These are phyloP conservation scores for Manacus vitellinus DNA, from an alignment of 2,113 vertebrate genomes.

Conservation along the genomic window DNA sequence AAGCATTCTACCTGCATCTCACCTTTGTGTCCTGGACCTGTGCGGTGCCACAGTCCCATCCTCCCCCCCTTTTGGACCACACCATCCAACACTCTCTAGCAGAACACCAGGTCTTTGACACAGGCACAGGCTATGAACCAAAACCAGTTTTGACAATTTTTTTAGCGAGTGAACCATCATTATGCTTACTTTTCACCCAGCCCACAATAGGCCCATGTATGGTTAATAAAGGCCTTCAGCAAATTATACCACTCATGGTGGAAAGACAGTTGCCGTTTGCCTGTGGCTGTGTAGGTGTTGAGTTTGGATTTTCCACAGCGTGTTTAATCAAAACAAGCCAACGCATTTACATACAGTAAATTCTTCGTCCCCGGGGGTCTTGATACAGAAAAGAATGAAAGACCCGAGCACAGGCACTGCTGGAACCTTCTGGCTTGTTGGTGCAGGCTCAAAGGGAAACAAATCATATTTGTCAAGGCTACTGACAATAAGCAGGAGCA, in stretches of 20 bases:
- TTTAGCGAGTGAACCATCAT: accelerated
- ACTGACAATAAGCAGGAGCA: neutral
- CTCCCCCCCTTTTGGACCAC: no score
- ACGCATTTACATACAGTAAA: neutral
- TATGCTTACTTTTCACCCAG: neutral
- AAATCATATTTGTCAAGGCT: neutral
- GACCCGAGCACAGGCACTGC: neutral
- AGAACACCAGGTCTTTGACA: neutral
- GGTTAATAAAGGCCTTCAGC: neutral
- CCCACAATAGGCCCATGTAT: neutral
- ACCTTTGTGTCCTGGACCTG: no score
- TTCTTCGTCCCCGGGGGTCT: accelerated
- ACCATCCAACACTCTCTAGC: neutral
- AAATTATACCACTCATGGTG: neutral
- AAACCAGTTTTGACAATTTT: neutral
- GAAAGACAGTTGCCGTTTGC: neutral
- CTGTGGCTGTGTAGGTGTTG: neutral
- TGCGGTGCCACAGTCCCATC: no score
- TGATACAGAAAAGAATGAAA: neutral
- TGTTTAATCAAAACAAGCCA: neutral
- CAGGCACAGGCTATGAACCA: neutral
- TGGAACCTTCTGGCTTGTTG: neutral
- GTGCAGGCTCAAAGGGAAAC: neutral
- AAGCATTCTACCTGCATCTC: no score
- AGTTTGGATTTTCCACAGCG: neutral